Base-by-base conservation (phyloP, 2,113 vertebrate genomes). In the Callipepla squamata region DNA sequence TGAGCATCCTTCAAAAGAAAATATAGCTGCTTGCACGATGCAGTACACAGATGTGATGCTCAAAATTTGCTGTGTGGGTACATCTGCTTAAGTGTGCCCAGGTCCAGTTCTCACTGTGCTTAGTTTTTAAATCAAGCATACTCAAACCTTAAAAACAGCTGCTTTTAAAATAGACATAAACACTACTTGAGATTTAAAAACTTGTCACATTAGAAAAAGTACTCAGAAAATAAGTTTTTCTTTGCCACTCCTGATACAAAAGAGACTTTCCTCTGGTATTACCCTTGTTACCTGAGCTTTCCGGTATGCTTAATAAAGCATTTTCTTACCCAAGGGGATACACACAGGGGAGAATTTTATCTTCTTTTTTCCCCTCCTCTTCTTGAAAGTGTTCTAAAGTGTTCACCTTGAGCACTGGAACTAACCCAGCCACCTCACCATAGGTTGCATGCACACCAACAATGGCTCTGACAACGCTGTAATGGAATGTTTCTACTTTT, bases 381-480 rank as follows among this genome's bases (percentile, higher is more conserved):
- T 67, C 20, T 28, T 40, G 25, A 28, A 63, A 19, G 25, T 13
- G 16, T 30, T 55, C 32, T 21, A 15, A 30, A 25, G 11, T 36
- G 42, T 58, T 59, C 47, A 42, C 13, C 72, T 36, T 61, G 47
- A 66, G 44, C 65, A 51, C 65, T 80, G 48, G 40, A 72, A 67
- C 8, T 1, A 6, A n/a, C 30, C 6, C 13, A 19, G 38, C 5
- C 22, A 21, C 55, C 63, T 78, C 51, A 38, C 13, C 16, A 5
- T 0, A 6, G 8, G 6, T 25, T 20, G 18, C 9, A 34, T 66
- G 18, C 53, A 45, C 3, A 14, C 3, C 7, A 66, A 14, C 11
- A 34, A 85, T 0, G 9, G 23, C 30, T 47, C 4, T 0, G 73
- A 23, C 1, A 1, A 3, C 15, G n/a, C 18, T n/a, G 6, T 11